Conservation (phyloP, 2,113 vertebrate genomes). For the Myiagra hebetior region DNA sequence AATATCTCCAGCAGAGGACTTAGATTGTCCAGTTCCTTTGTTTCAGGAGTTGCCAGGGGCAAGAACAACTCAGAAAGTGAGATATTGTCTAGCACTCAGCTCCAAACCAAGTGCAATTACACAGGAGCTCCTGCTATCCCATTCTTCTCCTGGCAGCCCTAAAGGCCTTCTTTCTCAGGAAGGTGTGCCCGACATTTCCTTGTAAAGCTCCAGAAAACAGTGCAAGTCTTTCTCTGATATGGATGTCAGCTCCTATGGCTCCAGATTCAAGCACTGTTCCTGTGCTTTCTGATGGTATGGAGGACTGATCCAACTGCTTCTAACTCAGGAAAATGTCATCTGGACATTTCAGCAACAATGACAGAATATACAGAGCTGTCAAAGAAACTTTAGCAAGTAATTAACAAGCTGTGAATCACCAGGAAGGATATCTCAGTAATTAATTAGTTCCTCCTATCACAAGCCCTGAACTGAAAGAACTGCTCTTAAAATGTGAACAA, state of each 20-base stretch:
- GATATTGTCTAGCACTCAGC: background rate
- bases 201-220: background rate
- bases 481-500: background rate
- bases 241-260: background rate
- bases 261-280: background rate
- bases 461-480: background rate
- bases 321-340: background rate
- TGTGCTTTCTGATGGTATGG: background rate
- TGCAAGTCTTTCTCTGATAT: background rate
- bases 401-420: background rate
- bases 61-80: background rate
- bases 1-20: background rate
- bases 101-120: background rate
- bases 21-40: background rate
- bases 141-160: background rate
- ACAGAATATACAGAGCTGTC: background rate
- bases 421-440: background rate
- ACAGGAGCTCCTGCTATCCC: background rate
- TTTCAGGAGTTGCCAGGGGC: background rate
- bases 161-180: background rate
- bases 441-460: background rate
- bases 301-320: background rate
- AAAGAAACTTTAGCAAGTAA: background rate
- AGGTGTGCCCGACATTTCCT: background rate
- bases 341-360: background rate